phyloP scores from a whole-genome alignment of 2,797 vertebrate genomes.

The Crenuchus spilurus region DNA sequence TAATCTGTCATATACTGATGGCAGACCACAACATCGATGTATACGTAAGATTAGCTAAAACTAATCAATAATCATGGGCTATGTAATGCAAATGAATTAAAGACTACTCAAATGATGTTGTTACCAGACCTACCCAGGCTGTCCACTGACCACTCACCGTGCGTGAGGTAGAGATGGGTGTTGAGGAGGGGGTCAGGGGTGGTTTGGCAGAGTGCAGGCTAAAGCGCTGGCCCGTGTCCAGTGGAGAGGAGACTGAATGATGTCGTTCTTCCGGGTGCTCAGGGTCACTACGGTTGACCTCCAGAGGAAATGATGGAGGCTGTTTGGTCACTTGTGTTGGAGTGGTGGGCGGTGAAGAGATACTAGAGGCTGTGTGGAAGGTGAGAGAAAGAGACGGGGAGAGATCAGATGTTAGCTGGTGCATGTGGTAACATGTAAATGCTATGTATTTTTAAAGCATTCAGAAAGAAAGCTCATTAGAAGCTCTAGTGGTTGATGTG shows the following conservation, averaged over 20 bases:
- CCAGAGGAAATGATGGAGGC: slow-evolving; percentile 79
- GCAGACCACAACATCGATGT: too few relatives aligned
- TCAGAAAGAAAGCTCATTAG: background rate
- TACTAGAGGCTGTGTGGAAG: slow-evolving; percentile 75
- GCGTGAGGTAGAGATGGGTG: slow-evolving; percentile 74
- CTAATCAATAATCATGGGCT: too few relatives aligned
- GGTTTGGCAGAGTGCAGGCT: slow-evolving; percentile 68
- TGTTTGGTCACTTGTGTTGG: slow-evolving; percentile 82
- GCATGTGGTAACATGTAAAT: background rate
- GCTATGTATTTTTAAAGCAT: background rate
- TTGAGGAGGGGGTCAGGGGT: slow-evolving; percentile 63
- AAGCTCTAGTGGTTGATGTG: background rate
- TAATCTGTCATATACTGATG: too few relatives aligned
- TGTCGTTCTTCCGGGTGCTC: slow-evolving; percentile 83
- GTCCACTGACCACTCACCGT: slow-evolving; percentile 71
- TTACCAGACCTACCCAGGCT: too few relatives aligned
- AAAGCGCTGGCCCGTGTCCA: slow-evolving; percentile 79
- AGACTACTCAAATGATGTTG: too few relatives aligned
- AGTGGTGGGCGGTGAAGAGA: slow-evolving; percentile 83
- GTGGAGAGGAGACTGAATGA: slow-evolving; percentile 85
- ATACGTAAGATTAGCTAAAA: too few relatives aligned
- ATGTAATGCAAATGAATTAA: too few relatives aligned
- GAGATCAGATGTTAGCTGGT: background rate
- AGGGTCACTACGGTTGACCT: slow-evolving; percentile 86
- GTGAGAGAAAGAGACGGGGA: background rate